Percentiles rank a stretch among this genome's conserved stretches.
Conservation (phyloP, 2,113 vertebrate genomes). For the Coturnix japonica region DNA sequence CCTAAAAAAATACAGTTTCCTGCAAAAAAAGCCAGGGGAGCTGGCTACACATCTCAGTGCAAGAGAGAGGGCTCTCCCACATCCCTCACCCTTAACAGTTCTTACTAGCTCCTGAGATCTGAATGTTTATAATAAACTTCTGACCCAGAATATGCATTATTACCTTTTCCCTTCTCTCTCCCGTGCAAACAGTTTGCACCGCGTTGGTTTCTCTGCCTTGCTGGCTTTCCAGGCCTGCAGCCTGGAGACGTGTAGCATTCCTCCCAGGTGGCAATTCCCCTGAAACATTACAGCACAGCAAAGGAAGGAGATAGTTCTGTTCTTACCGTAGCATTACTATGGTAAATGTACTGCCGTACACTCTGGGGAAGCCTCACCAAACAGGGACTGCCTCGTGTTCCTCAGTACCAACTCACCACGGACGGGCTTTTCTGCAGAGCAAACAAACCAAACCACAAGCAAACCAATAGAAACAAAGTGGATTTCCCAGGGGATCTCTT, state of each 20-base stretch:
- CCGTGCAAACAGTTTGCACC: not conserved
- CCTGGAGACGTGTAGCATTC: not conserved
- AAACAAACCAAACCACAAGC: not conserved
- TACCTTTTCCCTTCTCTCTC: not conserved
- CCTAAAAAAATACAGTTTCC: not conserved
- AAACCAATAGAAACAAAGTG: not conserved
- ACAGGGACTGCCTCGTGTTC: not conserved
- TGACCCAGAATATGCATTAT: rapidly evolving
- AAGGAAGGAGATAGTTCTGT: not conserved
- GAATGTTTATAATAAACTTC: not conserved
- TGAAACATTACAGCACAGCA: not conserved
- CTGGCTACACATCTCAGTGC: not conserved
- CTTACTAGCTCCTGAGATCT: not conserved
- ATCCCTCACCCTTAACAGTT: not conserved
- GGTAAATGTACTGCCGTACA: too few relatives aligned
- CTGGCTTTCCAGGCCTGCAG: not conserved
- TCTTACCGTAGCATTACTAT: not conserved
- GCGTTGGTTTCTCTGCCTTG: not conserved
- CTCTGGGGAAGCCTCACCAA: not conserved
- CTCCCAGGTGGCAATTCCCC: not conserved
- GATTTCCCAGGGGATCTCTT: not conserved
- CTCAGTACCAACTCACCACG: rapidly evolving
- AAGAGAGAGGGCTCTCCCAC: not conserved
- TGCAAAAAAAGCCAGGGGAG: not conserved
- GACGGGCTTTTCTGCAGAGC: not conserved